A percentile compares a stretch with the other conserved stretches of the same genome.
Conservation (phyloP, 37 sponge, comb jelly and placozoan species). For the Tethya wilhelma region DNA sequence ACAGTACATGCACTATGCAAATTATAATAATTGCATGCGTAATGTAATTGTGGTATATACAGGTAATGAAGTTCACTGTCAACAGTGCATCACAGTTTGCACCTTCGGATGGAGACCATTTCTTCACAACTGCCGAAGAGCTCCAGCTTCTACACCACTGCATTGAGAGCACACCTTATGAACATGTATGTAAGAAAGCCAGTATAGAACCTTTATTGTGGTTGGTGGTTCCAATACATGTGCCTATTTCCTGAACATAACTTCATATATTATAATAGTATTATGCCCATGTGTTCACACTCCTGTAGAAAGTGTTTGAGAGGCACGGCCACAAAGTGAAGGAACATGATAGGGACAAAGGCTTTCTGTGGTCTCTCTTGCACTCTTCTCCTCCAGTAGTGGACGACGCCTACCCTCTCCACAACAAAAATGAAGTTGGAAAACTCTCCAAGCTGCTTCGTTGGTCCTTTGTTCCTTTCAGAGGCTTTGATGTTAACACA, state of each 20-base stretch:
- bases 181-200: slow-evolving; percentile 31
- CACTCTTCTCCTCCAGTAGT: slow-evolving; percentile 29
- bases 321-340: slow-evolving; percentile 21
- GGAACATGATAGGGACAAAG: slow-evolving; percentile 18
- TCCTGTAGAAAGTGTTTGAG: slow-evolving; percentile 25
- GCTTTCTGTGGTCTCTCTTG: slow-evolving; percentile 45
- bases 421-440: slow-evolving; percentile 13
- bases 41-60: too few species aligned
- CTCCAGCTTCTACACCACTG: slow-evolving; percentile 25
- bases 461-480: slow-evolving; percentile 34
- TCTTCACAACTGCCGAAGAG: slow-evolving; percentile 68
- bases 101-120: slow-evolving; percentile 6
- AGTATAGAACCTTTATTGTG: too few species aligned
- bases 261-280: background rate
- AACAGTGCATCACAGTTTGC: slow-evolving; percentile 19
- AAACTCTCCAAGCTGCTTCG: slow-evolving; percentile 22
- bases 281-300: background rate
- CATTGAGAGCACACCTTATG: slow-evolving; percentile 42
- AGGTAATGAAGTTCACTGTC: background rate
- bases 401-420: slow-evolving; percentile 54
- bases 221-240: background rate
- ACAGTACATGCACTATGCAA: too few species aligned
- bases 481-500: slow-evolving; percentile 21
- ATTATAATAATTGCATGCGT: too few species aligned
- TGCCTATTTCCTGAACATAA: background rate